phyloP scores from a whole-genome alignment of 2,113 vertebrate genomes.

The Redunca redunca region DNA sequence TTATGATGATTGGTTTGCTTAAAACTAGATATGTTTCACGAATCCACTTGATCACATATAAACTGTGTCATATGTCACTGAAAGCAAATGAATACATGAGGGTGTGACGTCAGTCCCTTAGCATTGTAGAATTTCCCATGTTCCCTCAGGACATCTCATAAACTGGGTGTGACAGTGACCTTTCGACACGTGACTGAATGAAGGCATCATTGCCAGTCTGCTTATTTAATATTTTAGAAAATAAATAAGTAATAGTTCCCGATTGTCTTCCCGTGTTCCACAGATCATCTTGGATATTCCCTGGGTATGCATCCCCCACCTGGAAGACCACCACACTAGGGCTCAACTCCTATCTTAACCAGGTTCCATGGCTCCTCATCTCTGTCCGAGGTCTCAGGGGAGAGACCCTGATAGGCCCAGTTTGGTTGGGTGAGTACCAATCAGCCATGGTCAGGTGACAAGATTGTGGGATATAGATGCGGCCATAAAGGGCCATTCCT shows the following conservation, averaged over 20 bases:
- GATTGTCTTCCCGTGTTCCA: not conserved
- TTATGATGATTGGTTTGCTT: not conserved
- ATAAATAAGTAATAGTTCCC: not conserved
- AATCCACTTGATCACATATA: not conserved
- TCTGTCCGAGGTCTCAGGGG: not conserved
- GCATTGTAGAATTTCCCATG: not conserved
- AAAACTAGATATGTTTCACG: not conserved
- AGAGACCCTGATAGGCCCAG: not conserved
- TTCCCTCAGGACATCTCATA: not conserved
- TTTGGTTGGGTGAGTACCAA: not conserved
- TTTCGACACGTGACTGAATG: not conserved
- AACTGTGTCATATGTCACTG: not conserved
- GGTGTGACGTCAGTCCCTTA: not conserved
- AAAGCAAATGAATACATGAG: not conserved
- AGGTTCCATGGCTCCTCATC: not conserved
- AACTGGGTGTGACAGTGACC: not conserved
- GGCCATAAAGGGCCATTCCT: not conserved
- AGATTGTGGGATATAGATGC: not conserved
- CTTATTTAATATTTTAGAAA: not conserved
- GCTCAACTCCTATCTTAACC: not conserved
- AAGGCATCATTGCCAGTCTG: not conserved
- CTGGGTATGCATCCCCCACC: no score
- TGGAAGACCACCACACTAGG: not conserved
- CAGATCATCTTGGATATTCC: not conserved
- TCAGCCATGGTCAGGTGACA: not conserved